Conservation (phyloP, 2,113 vertebrate genomes). For the Gasterosteus nipponicus region DNA sequence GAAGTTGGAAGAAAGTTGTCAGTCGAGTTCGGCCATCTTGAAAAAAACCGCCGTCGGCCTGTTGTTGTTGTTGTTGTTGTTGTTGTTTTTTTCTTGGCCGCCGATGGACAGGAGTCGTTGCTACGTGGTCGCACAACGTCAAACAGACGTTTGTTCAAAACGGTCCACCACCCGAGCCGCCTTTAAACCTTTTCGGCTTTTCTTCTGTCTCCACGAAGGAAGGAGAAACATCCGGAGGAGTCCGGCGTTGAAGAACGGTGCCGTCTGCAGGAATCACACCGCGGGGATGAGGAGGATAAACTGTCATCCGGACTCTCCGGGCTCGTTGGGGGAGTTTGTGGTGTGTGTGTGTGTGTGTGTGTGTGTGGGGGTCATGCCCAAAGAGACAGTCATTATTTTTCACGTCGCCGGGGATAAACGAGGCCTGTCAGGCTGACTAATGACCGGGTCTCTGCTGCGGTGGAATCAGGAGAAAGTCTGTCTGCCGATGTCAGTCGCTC, state of each 20-base stretch:
- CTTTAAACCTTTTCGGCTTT: too few relatives aligned
- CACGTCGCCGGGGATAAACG: conserved; percentile 60
- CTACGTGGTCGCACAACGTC: too few relatives aligned
- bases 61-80: too few relatives aligned
- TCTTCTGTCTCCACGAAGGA: neutral
- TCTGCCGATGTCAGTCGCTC: conserved; percentile 54
- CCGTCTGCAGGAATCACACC: conserved; percentile 38
- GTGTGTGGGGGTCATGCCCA: conserved; percentile 24
- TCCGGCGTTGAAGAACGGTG: conserved; percentile 14
- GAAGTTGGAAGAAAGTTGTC: too few relatives aligned
- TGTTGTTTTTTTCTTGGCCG: too few relatives aligned
- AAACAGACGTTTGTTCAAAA: too few relatives aligned
- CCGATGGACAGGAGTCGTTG: too few relatives aligned
- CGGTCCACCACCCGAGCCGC: too few relatives aligned
- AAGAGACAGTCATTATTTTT: conserved; percentile 68
- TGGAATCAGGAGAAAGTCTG: conserved; percentile 65
- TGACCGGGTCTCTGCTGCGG: conserved; percentile 62
- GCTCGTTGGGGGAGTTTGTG: conserved; percentile 2
- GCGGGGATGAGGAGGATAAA: conserved; percentile 33
- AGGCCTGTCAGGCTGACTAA: conserved; percentile 74
- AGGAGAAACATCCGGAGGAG: neutral
- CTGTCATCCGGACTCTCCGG: conserved; percentile 40
- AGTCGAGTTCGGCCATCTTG: too few relatives aligned
- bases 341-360: too few relatives aligned
- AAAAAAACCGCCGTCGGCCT: too few relatives aligned